phyloP scores from a whole-genome alignment of 1,140 invertebrate genomes.

The Rhyzopertha dominica region DNA sequence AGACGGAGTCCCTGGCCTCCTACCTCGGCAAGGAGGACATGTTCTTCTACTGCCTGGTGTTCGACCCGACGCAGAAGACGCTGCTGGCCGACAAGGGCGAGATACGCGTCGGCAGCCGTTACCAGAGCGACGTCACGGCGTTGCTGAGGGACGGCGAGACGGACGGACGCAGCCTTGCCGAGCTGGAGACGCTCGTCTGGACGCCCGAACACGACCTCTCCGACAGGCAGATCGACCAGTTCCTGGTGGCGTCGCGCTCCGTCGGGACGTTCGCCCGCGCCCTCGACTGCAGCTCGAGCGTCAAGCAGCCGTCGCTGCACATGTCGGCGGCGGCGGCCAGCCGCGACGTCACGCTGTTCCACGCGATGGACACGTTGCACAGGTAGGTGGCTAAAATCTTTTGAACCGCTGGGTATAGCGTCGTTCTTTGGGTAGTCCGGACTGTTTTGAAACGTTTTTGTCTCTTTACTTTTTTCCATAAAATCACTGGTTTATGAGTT shows the following conservation, averaged over 20 bases:
- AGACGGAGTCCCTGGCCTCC: conserved; percentile 92
- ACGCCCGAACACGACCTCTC: conserved; percentile 83
- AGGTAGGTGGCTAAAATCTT: too few species aligned
- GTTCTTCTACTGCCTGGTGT: conserved; percentile 99
- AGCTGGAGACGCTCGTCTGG: conserved; percentile 91
- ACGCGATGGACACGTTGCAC: conserved; percentile 97
- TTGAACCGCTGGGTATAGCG: too few species aligned
- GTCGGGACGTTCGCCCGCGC: conserved; percentile 98
- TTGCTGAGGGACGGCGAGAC: conserved; percentile 70
- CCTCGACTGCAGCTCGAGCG: conserved; percentile 94
- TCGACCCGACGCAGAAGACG: conserved; percentile 98
- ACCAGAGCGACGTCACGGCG: conserved; percentile 86
- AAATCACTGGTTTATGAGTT: too few species aligned
- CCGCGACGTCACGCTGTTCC: conserved; percentile 97
- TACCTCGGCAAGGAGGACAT: conserved; percentile 98
- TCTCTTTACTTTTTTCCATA: too few species aligned
- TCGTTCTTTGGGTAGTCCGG: too few species aligned
- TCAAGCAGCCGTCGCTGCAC: conserved; percentile 96
- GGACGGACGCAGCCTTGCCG: conserved; percentile 69
- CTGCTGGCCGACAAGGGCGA: conserved; percentile 97
- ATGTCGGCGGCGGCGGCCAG: conserved; percentile 99
- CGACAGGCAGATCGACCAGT: conserved; percentile 98
- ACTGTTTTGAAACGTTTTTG: too few species aligned
- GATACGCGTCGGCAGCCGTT: conserved; percentile 86
- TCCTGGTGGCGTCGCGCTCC: conserved; percentile 93